Evolutionary conservation across 2,113 vertebrate genomes (phyloP).

Genomic region (Murina feae): DNA sequence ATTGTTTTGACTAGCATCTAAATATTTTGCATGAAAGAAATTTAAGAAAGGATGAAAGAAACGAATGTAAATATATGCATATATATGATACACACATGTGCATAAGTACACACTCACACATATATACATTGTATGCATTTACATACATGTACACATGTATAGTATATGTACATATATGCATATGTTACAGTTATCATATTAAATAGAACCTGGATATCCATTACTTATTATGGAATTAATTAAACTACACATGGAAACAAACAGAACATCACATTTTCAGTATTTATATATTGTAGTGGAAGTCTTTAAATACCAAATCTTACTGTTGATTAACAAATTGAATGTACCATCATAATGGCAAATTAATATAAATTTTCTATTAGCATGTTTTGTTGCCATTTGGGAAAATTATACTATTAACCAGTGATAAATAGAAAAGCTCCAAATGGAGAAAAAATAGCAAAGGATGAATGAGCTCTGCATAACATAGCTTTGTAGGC

Average conservation of each 20-base stretch:
- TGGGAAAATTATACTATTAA: slow-evolving; percentile 64
- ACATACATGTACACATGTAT: not conserved
- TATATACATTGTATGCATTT: not conserved
- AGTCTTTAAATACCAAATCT: slow-evolving; percentile 39
- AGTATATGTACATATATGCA: not conserved
- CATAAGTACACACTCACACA: not conserved
- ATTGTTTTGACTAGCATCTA: slow-evolving; percentile 14
- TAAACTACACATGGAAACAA: slow-evolving; percentile 29
- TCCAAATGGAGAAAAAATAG: slow-evolving; percentile 45
- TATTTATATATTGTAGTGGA: not conserved
- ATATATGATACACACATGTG: not conserved
- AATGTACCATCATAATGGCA: slow-evolving; percentile 19
- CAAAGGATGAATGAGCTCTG: slow-evolving; percentile 28
- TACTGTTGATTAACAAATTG: slow-evolving; percentile 39
- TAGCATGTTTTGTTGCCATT: slow-evolving; percentile 51
- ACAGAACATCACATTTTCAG: not conserved
- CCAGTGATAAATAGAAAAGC: slow-evolving; percentile 60
- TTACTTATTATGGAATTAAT: not conserved
- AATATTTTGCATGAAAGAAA: slow-evolving; percentile 34
- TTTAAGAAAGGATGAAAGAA: not conserved
- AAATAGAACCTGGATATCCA: not conserved
- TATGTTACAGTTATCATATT: not conserved
- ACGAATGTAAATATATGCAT: not conserved
- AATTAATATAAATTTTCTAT: slow-evolving; percentile 55
- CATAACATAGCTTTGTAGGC: not conserved